Percentiles rank a stretch among this genome's conserved stretches.
Conservation (phyloP, 2,797 vertebrate species). For the Antennarius maculatus region DNA sequence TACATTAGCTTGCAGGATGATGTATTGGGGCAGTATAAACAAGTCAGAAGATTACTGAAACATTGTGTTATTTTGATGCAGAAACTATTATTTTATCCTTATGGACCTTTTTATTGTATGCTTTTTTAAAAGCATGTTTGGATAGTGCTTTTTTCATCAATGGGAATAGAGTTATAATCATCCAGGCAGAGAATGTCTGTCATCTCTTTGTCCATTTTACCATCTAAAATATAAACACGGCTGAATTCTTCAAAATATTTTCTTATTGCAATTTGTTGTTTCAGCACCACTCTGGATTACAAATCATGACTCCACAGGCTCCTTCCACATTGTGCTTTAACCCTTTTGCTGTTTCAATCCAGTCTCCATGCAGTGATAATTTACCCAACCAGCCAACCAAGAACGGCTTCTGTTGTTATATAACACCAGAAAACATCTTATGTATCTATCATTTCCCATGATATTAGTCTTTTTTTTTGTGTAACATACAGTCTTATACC, state of each 20-base stretch:
- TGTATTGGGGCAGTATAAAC: slow-evolving; percentile 42
- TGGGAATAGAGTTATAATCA: slow-evolving; percentile 53
- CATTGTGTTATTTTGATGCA: slow-evolving; percentile 48
- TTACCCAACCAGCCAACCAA: slow-evolving; percentile 55
- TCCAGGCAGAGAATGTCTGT: slow-evolving; percentile 60
- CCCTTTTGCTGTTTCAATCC: slow-evolving; percentile 38
- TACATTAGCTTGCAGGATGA: slow-evolving; percentile 59
- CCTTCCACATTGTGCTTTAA: slow-evolving; percentile 51
- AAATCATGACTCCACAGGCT: slow-evolving; percentile 20
- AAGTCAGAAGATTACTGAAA: slow-evolving; percentile 40
- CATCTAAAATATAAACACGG: slow-evolving; percentile 55
- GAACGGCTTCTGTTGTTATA: slow-evolving; percentile 33
- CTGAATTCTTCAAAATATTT: slow-evolving; percentile 45
- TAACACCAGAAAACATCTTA: slow-evolving; percentile 31
- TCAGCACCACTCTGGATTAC: slow-evolving; percentile 56
- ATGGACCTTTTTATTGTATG: slow-evolving; percentile 55
- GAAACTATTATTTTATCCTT: slow-evolving; percentile 51
- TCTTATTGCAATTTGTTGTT: slow-evolving; percentile 40
- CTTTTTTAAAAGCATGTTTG: slow-evolving; percentile 32
- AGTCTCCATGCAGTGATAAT: slow-evolving; percentile 28
- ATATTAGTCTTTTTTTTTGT: slow-evolving; percentile 21
- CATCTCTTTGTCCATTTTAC: slow-evolving; percentile 62
- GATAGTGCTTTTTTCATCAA: slow-evolving; percentile 47
- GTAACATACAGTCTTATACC: slow-evolving; percentile 22
- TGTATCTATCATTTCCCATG: slow-evolving; percentile 30